Percentiles rank a stretch among this genome's conserved stretches.
phyloP scores from a whole-genome alignment of 1,140 invertebrate species.

The Achatina immaculata region DNA sequence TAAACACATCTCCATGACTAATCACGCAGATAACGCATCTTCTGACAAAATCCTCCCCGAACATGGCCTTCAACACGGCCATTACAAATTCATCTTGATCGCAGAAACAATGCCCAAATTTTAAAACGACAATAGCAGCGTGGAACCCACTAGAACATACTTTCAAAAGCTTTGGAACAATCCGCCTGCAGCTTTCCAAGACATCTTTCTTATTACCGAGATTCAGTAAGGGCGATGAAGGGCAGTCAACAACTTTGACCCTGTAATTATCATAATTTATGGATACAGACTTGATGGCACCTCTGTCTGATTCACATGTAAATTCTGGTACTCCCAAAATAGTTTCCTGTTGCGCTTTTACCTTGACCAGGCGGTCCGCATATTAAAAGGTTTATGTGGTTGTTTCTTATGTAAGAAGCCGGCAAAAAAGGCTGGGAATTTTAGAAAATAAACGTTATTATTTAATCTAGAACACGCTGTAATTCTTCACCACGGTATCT shows the following conservation, averaged over 20 bases:
- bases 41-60: not conserved
- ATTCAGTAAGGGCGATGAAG: not conserved
- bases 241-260: conserved; percentile 9
- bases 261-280: not conserved
- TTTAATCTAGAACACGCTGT: too few species aligned
- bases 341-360: not conserved
- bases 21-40: not conserved
- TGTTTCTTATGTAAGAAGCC: not conserved
- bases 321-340: not conserved
- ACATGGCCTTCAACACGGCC: not conserved
- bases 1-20: not conserved
- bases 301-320: not conserved
- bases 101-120: not conserved
- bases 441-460: too few species aligned
- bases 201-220: not conserved
- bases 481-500: too few species aligned
- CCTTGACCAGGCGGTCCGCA: conserved; percentile 9
- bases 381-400: not conserved
- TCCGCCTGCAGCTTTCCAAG: not conserved
- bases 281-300: not conserved
- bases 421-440: not conserved
- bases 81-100: not conserved
- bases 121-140: not conserved
- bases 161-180: not conserved
- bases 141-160: not conserved